phyloP scores from a whole-genome alignment of 2,888 invertebrate species.

The Graphium colonna region DNA sequence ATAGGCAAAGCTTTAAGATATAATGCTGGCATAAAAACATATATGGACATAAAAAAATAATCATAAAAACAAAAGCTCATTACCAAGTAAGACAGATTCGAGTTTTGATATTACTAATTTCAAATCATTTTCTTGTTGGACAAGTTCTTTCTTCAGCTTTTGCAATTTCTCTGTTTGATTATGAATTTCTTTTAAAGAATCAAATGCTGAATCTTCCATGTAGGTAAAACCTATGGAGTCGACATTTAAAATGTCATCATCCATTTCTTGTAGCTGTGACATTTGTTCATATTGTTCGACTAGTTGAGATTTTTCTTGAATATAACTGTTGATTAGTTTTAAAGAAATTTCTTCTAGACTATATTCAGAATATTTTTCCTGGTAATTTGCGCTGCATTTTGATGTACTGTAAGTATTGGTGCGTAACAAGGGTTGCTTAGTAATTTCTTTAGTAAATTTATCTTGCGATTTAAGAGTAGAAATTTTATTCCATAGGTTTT shows the following conservation, averaged over 20 bases:
- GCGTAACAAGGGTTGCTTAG: conserved; percentile 56
- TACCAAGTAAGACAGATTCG: conserved; percentile 58
- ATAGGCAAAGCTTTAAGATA: too few relatives aligned
- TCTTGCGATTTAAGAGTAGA: conserved; percentile 70
- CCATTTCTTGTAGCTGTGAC: conserved; percentile 79
- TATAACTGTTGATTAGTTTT: conserved; percentile 84
- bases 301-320: conserved; percentile 84
- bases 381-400: conserved; percentile 77
- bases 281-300: conserved; percentile 85
- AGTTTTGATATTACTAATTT: conserved; percentile 64
- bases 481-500: conserved; percentile 88
- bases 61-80: conserved; percentile 16
- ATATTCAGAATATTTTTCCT: conserved; percentile 77
- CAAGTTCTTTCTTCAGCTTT: conserved; percentile 80
- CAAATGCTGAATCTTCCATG: conserved; percentile 80
- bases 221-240: conserved; percentile 82
- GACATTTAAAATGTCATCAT: conserved; percentile 75
- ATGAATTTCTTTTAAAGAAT: conserved; percentile 83
- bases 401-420: conserved; percentile 84
- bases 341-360: conserved; percentile 90
- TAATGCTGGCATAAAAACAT: too few relatives aligned
- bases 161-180: conserved; percentile 82
- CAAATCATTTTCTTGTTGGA: conserved; percentile 82
- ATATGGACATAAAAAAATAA: too few relatives aligned
- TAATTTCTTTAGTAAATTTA: conserved; percentile 45